These are phyloP conservation scores for Callochromis pleurospilus DNA, from an alignment of 2,113 vertebrate species.

Conservation along the genomic window DNA sequence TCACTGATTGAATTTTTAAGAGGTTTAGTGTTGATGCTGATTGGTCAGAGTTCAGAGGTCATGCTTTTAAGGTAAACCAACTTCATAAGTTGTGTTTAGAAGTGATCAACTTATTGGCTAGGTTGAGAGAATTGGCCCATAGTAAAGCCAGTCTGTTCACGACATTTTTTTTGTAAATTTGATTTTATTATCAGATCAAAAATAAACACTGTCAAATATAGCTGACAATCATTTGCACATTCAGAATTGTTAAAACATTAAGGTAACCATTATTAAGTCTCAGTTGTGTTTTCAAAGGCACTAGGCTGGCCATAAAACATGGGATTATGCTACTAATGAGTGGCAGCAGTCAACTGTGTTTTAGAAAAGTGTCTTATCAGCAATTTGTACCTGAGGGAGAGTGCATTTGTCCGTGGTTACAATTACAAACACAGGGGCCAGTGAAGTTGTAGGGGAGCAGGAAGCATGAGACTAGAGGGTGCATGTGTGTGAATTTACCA, in stretches of 20 bases:
- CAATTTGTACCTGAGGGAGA: conserved; percentile 37
- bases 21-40: background rate
- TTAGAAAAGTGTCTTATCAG: conserved; percentile 49
- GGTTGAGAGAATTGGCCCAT: background rate
- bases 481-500: conserved; percentile 47
- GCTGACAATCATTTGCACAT: background rate
- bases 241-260: background rate
- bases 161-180: background rate
- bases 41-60: background rate
- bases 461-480: conserved; percentile 31
- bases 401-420: conserved; percentile 5
- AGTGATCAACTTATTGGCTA: background rate
- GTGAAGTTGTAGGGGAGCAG: conserved; percentile 27
- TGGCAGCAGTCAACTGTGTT: conserved; percentile 15
- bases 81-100: background rate
- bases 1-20: background rate
- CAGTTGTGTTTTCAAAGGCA: conserved; percentile 14
- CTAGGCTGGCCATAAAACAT: background rate
- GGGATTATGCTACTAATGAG: conserved; percentile 35
- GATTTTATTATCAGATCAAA: background rate
- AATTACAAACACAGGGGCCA: conserved; percentile 42
- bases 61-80: background rate
- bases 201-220: background rate
- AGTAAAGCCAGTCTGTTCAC: background rate
- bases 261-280: background rate